Base-by-base conservation (phyloP, 2,797 vertebrate genomes). In the Tolypeutes matacus region DNA sequence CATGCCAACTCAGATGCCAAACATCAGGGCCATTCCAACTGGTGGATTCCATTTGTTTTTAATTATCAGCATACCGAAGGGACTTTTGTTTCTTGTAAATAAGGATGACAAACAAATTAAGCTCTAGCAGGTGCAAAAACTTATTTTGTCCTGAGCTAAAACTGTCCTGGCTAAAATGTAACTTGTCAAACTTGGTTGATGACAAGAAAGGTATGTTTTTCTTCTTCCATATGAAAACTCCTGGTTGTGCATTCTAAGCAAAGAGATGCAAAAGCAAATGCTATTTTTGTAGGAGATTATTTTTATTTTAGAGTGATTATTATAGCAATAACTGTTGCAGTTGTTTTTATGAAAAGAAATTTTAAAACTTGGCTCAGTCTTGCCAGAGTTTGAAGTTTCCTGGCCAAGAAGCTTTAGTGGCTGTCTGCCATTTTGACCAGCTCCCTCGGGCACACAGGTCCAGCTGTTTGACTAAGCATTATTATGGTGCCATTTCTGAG, bases 31-130 rank as follows among this genome's bases (percentile, higher is more conserved):
- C 29, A 31, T 86, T 86, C 91, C 97, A 96, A 95, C 81, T 91
- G 91, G 91, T 83, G 23, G 25, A 90, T 86, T 94, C 94, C 77
- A 67, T 88, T 97, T 95, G 86, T 31, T 97, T 95, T 95, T 95
- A 91, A 97, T 97, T 95, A 94, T 86, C 76, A 77, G 70, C 60
- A 65, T 77, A 67, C 86, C n/a, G 5, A 95, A 77, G 91, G 73
- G 94, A 89, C 84, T 96, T 97, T 96, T 94, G 84, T 94, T 95
- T 94, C 95, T 96, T 95, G 51, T 97, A 97, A 97, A 95, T 94
- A 96, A 96, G 77, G 64, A 83, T 94, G 94, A 93, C 89, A 94
- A 96, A 83, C 94, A 96, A 90, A 93, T 91, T 96, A 97, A 97
- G 93, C 94, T 94, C 72, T 80, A 97, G 96, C 97, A 97, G 97